These are phyloP conservation scores for Dasyprocta punctata DNA, from an alignment of 2,113 vertebrate genomes.

Conservation along the genomic window DNA sequence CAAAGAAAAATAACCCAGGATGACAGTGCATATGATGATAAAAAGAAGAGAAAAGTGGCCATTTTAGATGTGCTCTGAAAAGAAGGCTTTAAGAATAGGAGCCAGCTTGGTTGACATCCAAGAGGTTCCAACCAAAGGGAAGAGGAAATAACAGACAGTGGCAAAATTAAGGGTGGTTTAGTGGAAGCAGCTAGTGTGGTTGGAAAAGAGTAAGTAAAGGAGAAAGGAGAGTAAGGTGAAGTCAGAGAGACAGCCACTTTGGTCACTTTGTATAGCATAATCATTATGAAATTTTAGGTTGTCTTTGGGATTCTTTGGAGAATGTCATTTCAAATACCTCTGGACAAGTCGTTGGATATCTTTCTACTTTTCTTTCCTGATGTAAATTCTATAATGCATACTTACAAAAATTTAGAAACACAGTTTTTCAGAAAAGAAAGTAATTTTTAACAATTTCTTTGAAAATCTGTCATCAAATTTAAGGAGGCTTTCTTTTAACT, in stretches of 20 bases:
- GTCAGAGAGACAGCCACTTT: not conserved
- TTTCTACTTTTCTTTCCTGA: not conserved
- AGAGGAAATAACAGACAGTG: not conserved
- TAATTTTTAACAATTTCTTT: not conserved
- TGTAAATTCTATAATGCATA: not conserved
- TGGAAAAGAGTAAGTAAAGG: not conserved
- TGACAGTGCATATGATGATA: not conserved
- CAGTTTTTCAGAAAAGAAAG: not conserved
- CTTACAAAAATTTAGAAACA: not conserved
- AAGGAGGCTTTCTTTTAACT: not conserved
- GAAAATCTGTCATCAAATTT: not conserved
- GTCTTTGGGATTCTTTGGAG: not conserved
- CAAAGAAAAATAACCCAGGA: not conserved
- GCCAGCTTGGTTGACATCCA: not conserved
- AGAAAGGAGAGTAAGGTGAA: not conserved
- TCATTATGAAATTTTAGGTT: not conserved
- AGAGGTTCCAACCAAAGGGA: not conserved
- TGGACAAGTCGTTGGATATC: not conserved
- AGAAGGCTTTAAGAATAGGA: not conserved
- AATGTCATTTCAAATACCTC: not conserved
- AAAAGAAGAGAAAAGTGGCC: not conserved
- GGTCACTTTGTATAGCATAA: not conserved
- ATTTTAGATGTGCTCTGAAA: not conserved
- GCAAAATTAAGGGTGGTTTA: not conserved
- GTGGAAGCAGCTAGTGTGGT: not conserved